Evolutionary conservation across 2,888 invertebrate genomes (phyloP).

Genomic region (Callinectes sapidus): DNA sequence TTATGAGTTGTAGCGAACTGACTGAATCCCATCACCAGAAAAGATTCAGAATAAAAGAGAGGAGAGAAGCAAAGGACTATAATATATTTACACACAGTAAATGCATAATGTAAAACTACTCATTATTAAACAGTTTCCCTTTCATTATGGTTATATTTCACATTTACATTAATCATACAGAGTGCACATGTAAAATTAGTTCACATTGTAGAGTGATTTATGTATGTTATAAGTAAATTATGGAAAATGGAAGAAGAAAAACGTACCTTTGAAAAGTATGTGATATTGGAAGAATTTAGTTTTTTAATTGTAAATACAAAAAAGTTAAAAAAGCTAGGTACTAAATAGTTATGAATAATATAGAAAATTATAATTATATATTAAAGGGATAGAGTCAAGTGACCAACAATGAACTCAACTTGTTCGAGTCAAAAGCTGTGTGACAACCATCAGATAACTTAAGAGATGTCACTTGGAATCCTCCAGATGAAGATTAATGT

Average conservation of each 20-base stretch:
- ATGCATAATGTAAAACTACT: neutral
- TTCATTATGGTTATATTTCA: neutral
- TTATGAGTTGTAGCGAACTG: too few species aligned
- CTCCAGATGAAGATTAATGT: neutral
- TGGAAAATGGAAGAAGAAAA: neutral
- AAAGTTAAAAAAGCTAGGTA: neutral
- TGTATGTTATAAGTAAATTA: neutral
- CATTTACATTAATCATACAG: neutral
- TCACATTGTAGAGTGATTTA: neutral
- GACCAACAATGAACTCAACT: neutral
- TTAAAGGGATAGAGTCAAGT: neutral
- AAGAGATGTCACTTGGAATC: neutral
- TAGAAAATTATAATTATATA: neutral
- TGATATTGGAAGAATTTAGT: neutral
- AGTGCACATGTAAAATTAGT: slow-evolving; percentile 11
- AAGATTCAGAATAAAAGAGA: neutral
- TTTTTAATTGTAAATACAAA: neutral
- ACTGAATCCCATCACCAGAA: too few species aligned
- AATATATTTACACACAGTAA: neutral
- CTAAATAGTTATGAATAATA: neutral
- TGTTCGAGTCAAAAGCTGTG: neutral
- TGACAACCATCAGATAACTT: neutral
- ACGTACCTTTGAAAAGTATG: neutral
- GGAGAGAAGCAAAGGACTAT: neutral
- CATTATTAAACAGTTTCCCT: neutral